phyloP scores from a whole-genome alignment of 2,888 invertebrate genomes.

The Drosophila infuscata region DNA sequence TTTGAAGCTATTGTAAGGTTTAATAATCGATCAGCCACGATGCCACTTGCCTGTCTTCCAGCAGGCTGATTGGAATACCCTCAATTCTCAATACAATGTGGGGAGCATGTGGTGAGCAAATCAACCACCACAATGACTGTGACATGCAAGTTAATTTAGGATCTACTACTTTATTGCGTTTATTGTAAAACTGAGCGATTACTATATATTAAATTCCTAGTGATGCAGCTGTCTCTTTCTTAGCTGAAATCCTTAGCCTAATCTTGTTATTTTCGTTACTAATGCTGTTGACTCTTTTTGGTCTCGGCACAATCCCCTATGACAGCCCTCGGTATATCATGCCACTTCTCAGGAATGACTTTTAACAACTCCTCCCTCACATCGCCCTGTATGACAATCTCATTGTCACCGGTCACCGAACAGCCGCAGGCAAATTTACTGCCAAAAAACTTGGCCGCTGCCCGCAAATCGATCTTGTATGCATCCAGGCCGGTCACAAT shows the following conservation, averaged over 20 bases:
- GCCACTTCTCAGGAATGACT: constrained; percentile 52
- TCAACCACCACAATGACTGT: constrained; percentile 50
- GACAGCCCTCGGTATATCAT: constrained; percentile 12
- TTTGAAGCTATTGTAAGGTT: constrained; percentile 90
- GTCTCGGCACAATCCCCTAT: constrained; percentile 38
- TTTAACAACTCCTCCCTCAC: constrained; percentile 38
- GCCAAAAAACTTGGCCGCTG: constrained; percentile 51
- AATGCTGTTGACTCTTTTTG: constrained; percentile 20
- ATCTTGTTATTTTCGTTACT: not conserved
- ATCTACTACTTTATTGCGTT: constrained; percentile 47
- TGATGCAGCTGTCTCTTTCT: constrained; percentile 43
- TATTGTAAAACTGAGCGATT: constrained; percentile 61
- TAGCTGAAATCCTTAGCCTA: constrained; percentile 8
- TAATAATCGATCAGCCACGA: not conserved
- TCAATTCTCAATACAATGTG: constrained; percentile 53
- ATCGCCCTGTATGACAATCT: constrained; percentile 50
- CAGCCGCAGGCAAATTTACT: constrained; percentile 49
- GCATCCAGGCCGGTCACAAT: constrained; percentile 35
- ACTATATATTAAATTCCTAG: constrained; percentile 62
- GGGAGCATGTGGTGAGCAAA: constrained; percentile 24
- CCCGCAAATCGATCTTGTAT: constrained; percentile 48
- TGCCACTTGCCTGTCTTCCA: constrained; percentile 1
- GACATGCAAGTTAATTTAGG: constrained; percentile 54
- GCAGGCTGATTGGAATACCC: constrained; percentile 14
- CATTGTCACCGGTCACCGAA: constrained; percentile 39